Percentiles rank a stretch among this genome's conserved stretches.
phyloP scores from a whole-genome alignment of 2,113 vertebrate species.

The Triplophysa tibetana region DNA sequence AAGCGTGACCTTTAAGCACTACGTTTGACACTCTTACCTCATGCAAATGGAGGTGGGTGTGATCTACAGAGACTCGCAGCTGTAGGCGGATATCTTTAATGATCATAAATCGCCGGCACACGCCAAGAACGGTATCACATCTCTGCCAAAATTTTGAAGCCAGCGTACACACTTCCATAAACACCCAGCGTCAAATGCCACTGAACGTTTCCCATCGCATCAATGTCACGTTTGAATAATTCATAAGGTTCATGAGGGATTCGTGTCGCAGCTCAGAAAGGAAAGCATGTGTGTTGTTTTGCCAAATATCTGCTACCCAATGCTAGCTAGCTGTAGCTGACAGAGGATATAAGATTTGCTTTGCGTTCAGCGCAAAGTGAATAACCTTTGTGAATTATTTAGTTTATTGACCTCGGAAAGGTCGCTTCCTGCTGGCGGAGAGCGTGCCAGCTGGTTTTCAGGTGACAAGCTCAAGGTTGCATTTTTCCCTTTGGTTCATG shows the following conservation, averaged over 20 bases:
- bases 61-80: constrained; percentile 35
- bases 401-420: constrained; percentile 85
- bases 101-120: constrained; percentile 13
- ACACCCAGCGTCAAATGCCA: neutral
- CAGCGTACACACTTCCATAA: constrained; percentile 13
- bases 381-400: constrained; percentile 84
- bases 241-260: constrained; percentile 35
- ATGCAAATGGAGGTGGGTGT: constrained; percentile 55
- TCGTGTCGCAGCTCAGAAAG: neutral
- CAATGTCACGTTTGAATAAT: constrained; percentile 24
- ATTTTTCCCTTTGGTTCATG: constrained; percentile 75
- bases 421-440: constrained; percentile 78
- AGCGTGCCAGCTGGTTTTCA: constrained; percentile 73
- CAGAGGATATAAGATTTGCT: constrained; percentile 69
- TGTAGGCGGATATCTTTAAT: constrained; percentile 36
- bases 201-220: constrained; percentile 18
- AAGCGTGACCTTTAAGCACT: constrained; percentile 64
- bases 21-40: constrained; percentile 49
- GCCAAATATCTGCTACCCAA: neutral
- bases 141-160: constrained; percentile 6
- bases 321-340: constrained; percentile 50
- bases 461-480: constrained; percentile 79
- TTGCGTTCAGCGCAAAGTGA: constrained; percentile 68
- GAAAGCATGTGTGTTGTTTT: constrained; percentile 36
- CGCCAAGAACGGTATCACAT: neutral